These are phyloP conservation scores for Trichonephila clavata DNA, from an alignment of 1,140 invertebrate genomes.

Conservation along the genomic window DNA sequence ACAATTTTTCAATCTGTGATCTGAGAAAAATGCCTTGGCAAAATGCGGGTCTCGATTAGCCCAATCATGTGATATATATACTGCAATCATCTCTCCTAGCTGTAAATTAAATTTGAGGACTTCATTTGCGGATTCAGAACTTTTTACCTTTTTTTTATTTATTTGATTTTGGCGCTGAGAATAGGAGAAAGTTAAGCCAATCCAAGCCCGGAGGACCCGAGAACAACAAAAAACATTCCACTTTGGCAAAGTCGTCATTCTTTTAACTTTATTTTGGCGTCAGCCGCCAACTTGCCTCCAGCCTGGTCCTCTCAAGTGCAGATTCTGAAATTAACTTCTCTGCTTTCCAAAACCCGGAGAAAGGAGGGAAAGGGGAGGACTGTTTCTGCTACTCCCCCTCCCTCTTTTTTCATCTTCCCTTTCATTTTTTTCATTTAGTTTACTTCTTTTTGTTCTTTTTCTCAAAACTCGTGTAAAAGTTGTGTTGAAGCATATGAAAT, in stretches of 20 bases:
- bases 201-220: constrained; percentile 23
- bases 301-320: constrained; percentile 48
- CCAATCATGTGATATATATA: constrained; percentile 16
- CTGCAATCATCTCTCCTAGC: constrained; percentile 29
- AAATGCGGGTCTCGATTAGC: background rate
- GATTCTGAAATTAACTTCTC: constrained; percentile 70
- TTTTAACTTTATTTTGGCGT: constrained; percentile 70
- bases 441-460: background rate
- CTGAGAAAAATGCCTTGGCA: background rate
- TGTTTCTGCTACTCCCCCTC: background rate
- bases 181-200: constrained; percentile 55
- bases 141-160: constrained; percentile 9
- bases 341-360: background rate
- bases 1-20: background rate
- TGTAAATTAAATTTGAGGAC: constrained; percentile 58
- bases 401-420: background rate
- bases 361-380: no score
- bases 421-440: constrained; percentile 19
- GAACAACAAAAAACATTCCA: constrained; percentile 43
- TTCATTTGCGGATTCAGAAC: constrained; percentile 41
- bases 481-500: background rate
- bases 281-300: constrained; percentile 34
- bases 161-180: constrained; percentile 25
- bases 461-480: background rate
- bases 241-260: constrained; percentile 50